A percentile compares a stretch with the other conserved stretches of the same genome.
Conservation (phyloP, 2,888 invertebrate genomes). For the Sinelater perroti region DNA sequence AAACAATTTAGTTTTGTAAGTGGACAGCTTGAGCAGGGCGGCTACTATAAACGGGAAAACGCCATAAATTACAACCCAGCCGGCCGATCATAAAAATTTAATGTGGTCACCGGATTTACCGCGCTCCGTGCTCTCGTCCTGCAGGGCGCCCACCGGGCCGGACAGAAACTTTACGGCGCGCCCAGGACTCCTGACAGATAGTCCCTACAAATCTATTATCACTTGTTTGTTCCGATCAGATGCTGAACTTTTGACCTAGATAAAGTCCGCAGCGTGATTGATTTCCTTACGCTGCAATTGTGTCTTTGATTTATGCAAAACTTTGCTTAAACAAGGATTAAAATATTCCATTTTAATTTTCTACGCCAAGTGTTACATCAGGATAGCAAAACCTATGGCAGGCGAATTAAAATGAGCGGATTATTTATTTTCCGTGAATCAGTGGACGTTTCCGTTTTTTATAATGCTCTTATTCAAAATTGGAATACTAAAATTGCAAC, state of each 20-base stretch:
- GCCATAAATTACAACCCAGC: slow-evolving; percentile 31
- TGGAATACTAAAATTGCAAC: no score
- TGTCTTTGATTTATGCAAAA: slow-evolving; percentile 21
- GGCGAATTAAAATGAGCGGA: no score
- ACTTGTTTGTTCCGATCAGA: slow-evolving; percentile 32
- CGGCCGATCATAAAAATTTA: slow-evolving; percentile 44
- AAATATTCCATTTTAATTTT: no score
- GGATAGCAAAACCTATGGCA: no score
- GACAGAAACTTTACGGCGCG: slow-evolving; percentile 16
- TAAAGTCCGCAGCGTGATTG: slow-evolving; percentile 38
- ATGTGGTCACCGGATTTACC: slow-evolving; percentile 42
- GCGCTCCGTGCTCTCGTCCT: slow-evolving; percentile 25
- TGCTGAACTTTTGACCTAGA: slow-evolving; percentile 38
- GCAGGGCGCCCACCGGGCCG: slow-evolving; percentile 1
- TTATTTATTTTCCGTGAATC: no score
- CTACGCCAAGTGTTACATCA: no score
- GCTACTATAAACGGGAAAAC: slow-evolving; percentile 30
- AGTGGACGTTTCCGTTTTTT: no score
- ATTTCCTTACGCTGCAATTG: slow-evolving; percentile 33
- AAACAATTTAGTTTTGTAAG: slow-evolving; percentile 36
- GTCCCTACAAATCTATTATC: slow-evolving; percentile 35
- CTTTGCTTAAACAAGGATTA: no score
- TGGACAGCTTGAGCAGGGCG: slow-evolving; percentile 25
- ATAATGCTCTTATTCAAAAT: no score
- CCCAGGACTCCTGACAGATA: slow-evolving; percentile 19